Conservation (phyloP, 30 jellyfish, hydroid and myxozoan species). For the Aurelia aurita region DNA sequence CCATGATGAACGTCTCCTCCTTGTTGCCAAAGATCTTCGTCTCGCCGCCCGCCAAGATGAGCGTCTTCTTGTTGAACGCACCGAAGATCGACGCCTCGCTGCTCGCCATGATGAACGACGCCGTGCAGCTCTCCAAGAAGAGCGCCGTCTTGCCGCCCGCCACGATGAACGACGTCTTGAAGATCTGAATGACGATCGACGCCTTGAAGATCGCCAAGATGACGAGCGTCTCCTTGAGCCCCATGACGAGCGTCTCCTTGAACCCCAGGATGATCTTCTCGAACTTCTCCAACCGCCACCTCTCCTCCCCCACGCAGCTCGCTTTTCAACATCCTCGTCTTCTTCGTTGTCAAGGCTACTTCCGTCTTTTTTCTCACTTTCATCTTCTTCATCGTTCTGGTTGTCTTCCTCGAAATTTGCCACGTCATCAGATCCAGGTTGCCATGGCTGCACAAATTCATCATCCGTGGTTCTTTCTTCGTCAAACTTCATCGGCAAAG, state of each 20-base stretch:
- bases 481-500: neutral
- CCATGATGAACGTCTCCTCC: conserved; percentile 1
- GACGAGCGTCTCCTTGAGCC: neutral
- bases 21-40: neutral
- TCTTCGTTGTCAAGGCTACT: neutral
- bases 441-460: neutral
- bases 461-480: neutral
- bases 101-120: too few species aligned
- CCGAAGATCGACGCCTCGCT: neutral
- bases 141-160: too few species aligned
- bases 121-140: too few species aligned
- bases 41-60: neutral
- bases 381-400: too few species aligned
- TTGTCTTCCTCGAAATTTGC: too few species aligned
- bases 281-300: conserved; percentile 10
- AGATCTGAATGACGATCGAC: too few species aligned
- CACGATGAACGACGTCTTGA: too few species aligned
- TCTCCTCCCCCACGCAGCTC: conserved; percentile 12
- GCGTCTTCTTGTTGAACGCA: conserved; percentile 8
- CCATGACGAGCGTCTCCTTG: conserved; percentile 16
- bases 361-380: too few species aligned
- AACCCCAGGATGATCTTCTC: conserved; percentile 5
- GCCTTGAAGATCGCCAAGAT: neutral
- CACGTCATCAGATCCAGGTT: too few species aligned
- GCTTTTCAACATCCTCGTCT: neutral